Evolutionary conservation across 2,888 invertebrate species (phyloP), one percentile per base, ranked within the genome.

Genomic region (Eledona agricola): DNA sequence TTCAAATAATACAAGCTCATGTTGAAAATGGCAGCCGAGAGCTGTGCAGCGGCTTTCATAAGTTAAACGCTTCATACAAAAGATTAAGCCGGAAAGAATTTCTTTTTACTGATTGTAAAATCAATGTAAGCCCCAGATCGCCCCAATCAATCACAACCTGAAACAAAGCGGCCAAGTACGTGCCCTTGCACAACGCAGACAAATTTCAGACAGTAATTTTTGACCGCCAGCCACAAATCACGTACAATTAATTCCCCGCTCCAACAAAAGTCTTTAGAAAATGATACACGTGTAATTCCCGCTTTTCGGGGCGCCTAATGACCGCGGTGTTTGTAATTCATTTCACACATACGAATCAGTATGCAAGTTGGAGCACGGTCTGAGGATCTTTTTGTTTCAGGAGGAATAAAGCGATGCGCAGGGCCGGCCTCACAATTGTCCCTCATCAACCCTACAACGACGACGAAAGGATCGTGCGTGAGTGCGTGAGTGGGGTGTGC

Each of bases 401-500:
- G 47, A 42, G 17, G 23, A 54, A 35, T 47, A 47, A 28, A 52
- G 45, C 42, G 26, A 49, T 37, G 53, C 17, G 26, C 12, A 34
- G 28, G 7, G 31, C 34, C 28, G 17, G 40, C 40, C 26, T 15
- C 29, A 46, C 47, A 53, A 45, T 42, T 19, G 20, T 45, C 51
- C 50, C 49, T 50, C 53, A 54, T 55, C 51, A 58, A 40, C 26
- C 35, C 34, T n/a, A n/a, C 29, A 5, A 47, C 51, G 51, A 46
- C 22, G 19, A 38, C 46, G 55, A 51, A 43, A 10, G 22, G 45
- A 62, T 62, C 61, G 62, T 63, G 60, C 51, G 56, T 50, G 51
- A 38, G 45, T 63, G 64, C 60, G 62, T 62, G 60, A 54, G 55
- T 51, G 42, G 28, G 34, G 32, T 25, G 50, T 31, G 49, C 47